These are phyloP conservation scores for Melinaea marsaeus DNA, from an alignment of 2,888 invertebrate species.

Conservation along the genomic window DNA sequence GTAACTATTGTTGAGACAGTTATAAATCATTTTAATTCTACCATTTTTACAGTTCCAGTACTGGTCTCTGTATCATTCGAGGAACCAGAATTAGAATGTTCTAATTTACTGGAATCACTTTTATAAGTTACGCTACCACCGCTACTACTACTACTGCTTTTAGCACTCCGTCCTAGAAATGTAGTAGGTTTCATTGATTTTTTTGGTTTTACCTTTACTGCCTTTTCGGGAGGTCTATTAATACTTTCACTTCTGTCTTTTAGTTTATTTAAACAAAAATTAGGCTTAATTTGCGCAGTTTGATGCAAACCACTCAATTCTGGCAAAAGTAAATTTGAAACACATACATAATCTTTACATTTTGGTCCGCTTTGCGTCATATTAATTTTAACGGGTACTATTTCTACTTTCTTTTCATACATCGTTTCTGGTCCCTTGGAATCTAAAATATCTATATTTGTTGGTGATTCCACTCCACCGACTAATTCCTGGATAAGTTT, in stretches of 20 bases:
- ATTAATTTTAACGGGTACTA: slow-evolving; percentile 68
- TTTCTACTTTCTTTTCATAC: slow-evolving; percentile 64
- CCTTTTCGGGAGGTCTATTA: slow-evolving; percentile 63
- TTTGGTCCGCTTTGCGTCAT: slow-evolving; percentile 47
- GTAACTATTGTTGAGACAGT: not conserved
- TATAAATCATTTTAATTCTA: slow-evolving; percentile 42
- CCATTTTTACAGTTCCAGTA: slow-evolving; percentile 69
- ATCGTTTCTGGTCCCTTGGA: slow-evolving; percentile 67
- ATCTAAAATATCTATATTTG: slow-evolving; percentile 57
- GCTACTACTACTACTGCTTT: slow-evolving; percentile 42
- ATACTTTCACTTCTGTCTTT: slow-evolving; percentile 69
- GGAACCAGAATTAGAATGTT: slow-evolving; percentile 78
- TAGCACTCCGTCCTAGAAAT: slow-evolving; percentile 53
- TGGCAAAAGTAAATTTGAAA: slow-evolving; percentile 62
- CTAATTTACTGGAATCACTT: slow-evolving; percentile 52
- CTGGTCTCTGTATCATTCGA: slow-evolving; percentile 76
- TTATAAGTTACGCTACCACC: slow-evolving; percentile 44
- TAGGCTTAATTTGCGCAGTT: slow-evolving; percentile 70
- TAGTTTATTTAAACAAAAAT: slow-evolving; percentile 64
- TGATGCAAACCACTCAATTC: slow-evolving; percentile 54
- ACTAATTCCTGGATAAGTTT: slow-evolving; percentile 67
- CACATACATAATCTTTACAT: slow-evolving; percentile 59
- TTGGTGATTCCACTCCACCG: slow-evolving; percentile 67
- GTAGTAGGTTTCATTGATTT: slow-evolving; percentile 51
- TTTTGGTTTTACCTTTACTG: slow-evolving; percentile 62